phyloP scores from a whole-genome alignment of 2,113 vertebrate species.

The Microcebus griseorufus region DNA sequence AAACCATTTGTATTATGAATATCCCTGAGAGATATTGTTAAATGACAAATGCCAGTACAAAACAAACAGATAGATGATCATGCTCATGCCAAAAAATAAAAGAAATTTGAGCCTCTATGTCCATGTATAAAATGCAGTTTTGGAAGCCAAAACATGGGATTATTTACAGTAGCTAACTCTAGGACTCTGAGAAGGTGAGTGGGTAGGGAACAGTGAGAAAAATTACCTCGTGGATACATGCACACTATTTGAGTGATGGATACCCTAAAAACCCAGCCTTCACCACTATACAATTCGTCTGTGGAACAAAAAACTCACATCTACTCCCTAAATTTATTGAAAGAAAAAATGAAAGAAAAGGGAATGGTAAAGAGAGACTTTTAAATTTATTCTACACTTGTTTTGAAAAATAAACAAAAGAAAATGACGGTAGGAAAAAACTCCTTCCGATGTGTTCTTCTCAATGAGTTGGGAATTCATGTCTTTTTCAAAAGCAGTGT shows the following conservation, averaged over 20 bases:
- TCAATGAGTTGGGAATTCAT: neutral
- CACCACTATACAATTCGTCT: too few species aligned
- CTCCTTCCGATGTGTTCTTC: neutral
- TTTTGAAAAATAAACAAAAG: slow-evolving; percentile 48
- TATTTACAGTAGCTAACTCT: neutral
- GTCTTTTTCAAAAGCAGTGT: neutral
- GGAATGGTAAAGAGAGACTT: neutral
- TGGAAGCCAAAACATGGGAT: neutral
- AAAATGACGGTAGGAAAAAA: neutral
- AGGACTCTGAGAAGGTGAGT: neutral
- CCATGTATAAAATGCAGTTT: neutral
- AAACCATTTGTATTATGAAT: neutral
- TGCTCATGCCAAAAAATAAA: slow-evolving; percentile 19
- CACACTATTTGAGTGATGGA: too few species aligned
- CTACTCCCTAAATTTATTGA: too few species aligned
- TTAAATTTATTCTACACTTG: neutral
- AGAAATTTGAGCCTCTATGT: neutral
- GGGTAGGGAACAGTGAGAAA: neutral
- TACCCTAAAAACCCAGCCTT: too few species aligned
- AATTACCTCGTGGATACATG: too few species aligned
- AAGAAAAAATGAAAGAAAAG: neutral
- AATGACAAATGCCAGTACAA: neutral
- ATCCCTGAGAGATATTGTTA: neutral
- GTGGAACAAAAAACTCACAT: too few species aligned
- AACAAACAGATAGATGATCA: neutral